Evolutionary conservation across 2,888 invertebrate genomes (phyloP), one percentile per base, ranked within the genome.

Genomic region (Julus scandinavius): DNA sequence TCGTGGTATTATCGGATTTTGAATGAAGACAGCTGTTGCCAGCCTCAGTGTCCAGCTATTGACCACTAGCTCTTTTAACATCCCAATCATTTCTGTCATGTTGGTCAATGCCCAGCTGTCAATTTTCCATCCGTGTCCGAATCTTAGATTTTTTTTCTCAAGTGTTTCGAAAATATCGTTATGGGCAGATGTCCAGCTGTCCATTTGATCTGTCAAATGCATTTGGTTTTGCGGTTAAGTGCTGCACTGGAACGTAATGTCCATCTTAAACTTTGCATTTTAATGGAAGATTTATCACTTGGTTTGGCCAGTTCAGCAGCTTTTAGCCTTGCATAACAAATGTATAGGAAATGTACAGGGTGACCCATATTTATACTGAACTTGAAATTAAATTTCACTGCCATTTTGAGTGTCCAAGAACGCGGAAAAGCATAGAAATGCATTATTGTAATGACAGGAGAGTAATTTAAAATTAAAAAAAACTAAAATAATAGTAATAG

Each of bases 61-160:
- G 63, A 72, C 63, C 63, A 72, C 63, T 17, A 20, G 63, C 63
- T 20, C 63, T 72, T 72, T 72, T 72, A 72, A 72, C 63, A 72
- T 72, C 63, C 63, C 63, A 72, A 72, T 72, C 63, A 72, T 72
- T 72, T 72, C 63, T 72, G 63, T 72, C 63, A 72, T 72, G 63
- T 72, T 72, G 63, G 63, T 72, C 63, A 72, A 9, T 72, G 63
- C 20, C 63, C 63, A 72, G 63, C 63, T 72, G 63, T 20, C 63
- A 72, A 72, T 72, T 72, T 20, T 72, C 63, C 5, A 72, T 72
- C 63, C 20, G 9, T 9, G 20, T 72, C 20, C 63, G 9, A 72
- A 72, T 72, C 20, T 72, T 72, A 29, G 29, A 29, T 29, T 20
- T 72, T 72, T 63, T 72, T 72, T 72, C n/a, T 9, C 63, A 29